A percentile compares a stretch with the other conserved stretches of the same genome.
phyloP scores from a whole-genome alignment of 2,888 invertebrate species.

The Thysanoteuthis rhombus region DNA sequence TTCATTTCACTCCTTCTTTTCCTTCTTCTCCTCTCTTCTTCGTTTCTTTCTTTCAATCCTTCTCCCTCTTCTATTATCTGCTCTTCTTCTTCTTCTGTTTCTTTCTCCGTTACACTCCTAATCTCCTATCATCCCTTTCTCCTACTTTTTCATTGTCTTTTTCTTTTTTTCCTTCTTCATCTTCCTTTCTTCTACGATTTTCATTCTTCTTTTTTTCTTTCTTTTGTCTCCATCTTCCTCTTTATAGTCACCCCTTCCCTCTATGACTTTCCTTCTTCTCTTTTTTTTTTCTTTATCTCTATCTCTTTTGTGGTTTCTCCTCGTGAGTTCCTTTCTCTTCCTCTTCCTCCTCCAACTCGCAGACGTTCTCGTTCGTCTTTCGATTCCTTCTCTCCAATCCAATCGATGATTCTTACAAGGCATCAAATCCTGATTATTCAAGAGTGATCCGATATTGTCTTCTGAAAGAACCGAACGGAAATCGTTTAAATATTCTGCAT shows the following conservation, averaged over 20 bases:
- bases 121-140: too few relatives aligned
- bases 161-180: neutral
- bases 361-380: neutral
- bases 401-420: neutral
- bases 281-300: neutral
- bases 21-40: too few relatives aligned
- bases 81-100: neutral
- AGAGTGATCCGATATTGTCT: neutral
- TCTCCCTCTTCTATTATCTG: neutral
- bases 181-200: neutral
- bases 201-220: neutral
- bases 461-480: neutral
- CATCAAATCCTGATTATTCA: neutral
- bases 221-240: neutral
- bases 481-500: neutral
- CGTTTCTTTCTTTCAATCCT: too few relatives aligned
- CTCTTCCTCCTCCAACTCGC: neutral
- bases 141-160: neutral
- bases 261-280: neutral
- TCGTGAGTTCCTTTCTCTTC: rapidly evolving
- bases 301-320: neutral
- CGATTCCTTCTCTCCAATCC: neutral
- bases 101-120: too few relatives aligned
- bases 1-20: too few relatives aligned
- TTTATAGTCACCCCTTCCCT: neutral